Evolutionary conservation across 2,113 vertebrate species (phyloP), one percentile per base, ranked within the genome.

Genomic region (Phoxinus phoxinus): DNA sequence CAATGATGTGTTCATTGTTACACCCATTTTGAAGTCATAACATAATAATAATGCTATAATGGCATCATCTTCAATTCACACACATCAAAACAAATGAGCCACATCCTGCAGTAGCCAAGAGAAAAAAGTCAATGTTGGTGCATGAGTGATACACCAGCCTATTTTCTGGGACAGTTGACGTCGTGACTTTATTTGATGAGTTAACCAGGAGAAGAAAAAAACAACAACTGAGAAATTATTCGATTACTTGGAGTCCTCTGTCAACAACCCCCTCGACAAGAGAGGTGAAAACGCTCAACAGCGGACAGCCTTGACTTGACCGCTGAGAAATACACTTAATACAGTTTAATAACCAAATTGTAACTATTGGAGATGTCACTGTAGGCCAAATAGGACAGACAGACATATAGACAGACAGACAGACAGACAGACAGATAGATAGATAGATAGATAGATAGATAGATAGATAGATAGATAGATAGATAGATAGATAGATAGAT

Each of bases 261-360:
- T 25, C 65, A 53, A 44, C 65, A 53, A 44, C 69, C 69, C 72
- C 65, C 72, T 76, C 51, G 10, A n/a, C 72, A 48, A 65, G 13
- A 59, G 51, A 61, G 72, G 83, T 15, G 27, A n/a, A 76, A 46
- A 48, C 4, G 4, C 9, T 58, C 19, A 76, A 63, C 41, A 25
- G n/a, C 6, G 1, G 44, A 51, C 13, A 48, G 46, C n/a, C 73
- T 25, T 73, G 10, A 72, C 10, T n/a, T 72, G 69, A 72, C 69
- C 21, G 12, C 19, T n/a, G 71, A n/a, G 37, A 46, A 71, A 44
- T 72, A 41, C 10, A 41, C 35, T n/a, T 56, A 53, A 32, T 11
- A n/a, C n/a, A n/a, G 12, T 56, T 30, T 23, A 48, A n/a, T 32
- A 58, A 35, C 30, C 19, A n/a, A 8, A 35, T 56, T 7, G 2